Percentiles rank a stretch among this genome's conserved stretches.
Conservation (phyloP, 2,113 vertebrate genomes). For the Notothenia coriiceps region DNA sequence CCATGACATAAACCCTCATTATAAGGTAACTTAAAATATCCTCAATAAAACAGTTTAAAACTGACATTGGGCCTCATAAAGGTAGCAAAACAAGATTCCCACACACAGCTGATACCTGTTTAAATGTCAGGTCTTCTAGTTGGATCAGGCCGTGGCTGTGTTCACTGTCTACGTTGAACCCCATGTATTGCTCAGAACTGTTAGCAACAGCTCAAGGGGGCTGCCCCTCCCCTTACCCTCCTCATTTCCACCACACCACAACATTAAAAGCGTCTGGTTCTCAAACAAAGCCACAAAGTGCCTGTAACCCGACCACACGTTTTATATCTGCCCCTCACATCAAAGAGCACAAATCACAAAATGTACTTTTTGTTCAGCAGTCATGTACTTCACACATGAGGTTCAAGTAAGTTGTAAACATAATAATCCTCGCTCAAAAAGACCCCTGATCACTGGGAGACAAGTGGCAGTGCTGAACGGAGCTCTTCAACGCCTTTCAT, state of each 20-base stretch:
- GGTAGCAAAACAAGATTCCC: background rate
- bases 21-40: background rate
- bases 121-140: conserved; percentile 76
- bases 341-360: conserved; percentile 44
- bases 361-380: conserved; percentile 53
- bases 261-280: conserved; percentile 51
- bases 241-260: conserved; percentile 34
- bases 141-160: background rate
- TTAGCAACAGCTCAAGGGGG: conserved; percentile 60
- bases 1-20: no score
- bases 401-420: conserved; percentile 38
- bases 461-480: conserved; percentile 34
- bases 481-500: background rate
- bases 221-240: background rate
- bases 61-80: background rate
- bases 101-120: conserved; percentile 69
- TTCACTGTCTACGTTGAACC: conserved; percentile 64
- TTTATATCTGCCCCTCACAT: conserved; percentile 64
- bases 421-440: conserved; percentile 29
- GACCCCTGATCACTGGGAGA: conserved; percentile 14
- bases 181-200: conserved; percentile 66
- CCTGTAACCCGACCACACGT: conserved; percentile 59
- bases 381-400: conserved; percentile 53
- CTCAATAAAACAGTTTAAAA: background rate
- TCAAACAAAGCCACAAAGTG: conserved; percentile 64